These are phyloP conservation scores for Callyntrura guangdongensis DNA, from an alignment of 2,888 invertebrate species.

Conservation along the genomic window DNA sequence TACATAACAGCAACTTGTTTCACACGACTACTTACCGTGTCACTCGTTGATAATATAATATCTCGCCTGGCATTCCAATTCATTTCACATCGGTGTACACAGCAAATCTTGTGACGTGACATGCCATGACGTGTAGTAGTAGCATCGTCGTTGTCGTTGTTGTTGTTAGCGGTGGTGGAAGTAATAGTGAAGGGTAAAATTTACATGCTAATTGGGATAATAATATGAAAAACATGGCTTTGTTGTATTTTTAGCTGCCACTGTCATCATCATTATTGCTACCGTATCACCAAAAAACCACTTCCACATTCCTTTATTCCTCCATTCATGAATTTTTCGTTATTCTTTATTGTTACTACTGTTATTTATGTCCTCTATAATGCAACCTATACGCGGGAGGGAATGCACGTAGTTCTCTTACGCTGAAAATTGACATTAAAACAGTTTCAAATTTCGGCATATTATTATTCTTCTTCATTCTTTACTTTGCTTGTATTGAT, in stretches of 20 bases:
- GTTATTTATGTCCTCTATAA: neutral
- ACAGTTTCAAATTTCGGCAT: slow-evolving; percentile 44
- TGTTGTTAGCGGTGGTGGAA: neutral
- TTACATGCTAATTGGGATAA: slow-evolving; percentile 74
- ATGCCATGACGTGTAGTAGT: slow-evolving; percentile 3
- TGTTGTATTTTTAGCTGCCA: slow-evolving; percentile 62
- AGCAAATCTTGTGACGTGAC: slow-evolving; percentile 28
- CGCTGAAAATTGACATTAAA: neutral
- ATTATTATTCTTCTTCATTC: neutral
- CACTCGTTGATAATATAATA: slow-evolving; percentile 37
- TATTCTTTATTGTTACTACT: neutral
- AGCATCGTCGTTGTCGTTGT: neutral
- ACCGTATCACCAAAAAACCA: slow-evolving; percentile 58
- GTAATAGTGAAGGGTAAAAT: slow-evolving; percentile 48
- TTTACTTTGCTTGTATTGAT: slow-evolving; percentile 19
- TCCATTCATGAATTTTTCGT: neutral
- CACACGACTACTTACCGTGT: slow-evolving; percentile 28
- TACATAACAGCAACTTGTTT: slow-evolving; percentile 36
- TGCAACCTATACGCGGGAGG: neutral
- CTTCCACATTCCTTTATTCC: slow-evolving; percentile 65
- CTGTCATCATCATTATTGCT: slow-evolving; percentile 21
- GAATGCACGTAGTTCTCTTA: slow-evolving; percentile 32
- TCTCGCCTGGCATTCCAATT: slow-evolving; percentile 30
- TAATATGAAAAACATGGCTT: slow-evolving; percentile 35
- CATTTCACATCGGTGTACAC: slow-evolving; percentile 41